Percentiles rank a stretch among this genome's conserved stretches.
phyloP scores from a whole-genome alignment of 2,113 vertebrate genomes.

The Leptobrachium leishanense region DNA sequence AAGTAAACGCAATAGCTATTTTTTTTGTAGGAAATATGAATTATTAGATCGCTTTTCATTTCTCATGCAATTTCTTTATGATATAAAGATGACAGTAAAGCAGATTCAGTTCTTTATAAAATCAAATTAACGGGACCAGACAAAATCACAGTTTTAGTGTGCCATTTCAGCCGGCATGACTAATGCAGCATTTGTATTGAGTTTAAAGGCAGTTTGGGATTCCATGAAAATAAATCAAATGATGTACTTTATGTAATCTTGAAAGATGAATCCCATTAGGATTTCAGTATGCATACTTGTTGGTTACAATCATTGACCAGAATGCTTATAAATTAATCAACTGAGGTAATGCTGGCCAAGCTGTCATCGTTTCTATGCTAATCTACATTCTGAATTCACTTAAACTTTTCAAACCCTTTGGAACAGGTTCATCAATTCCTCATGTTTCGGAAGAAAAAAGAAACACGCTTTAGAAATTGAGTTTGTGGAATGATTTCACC shows the following conservation, averaged over 20 bases:
- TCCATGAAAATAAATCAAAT: conserved; percentile 75
- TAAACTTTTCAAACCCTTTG: conserved; percentile 62
- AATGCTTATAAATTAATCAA: conserved; percentile 74
- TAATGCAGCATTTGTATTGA: conserved; percentile 75
- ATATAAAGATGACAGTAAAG: conserved; percentile 63
- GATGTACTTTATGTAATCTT: conserved; percentile 70
- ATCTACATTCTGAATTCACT: conserved; percentile 70
- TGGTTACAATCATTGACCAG: conserved; percentile 78
- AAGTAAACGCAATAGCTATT: neutral
- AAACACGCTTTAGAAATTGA: conserved; percentile 22
- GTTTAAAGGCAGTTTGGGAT: conserved; percentile 69
- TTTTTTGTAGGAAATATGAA: conserved; percentile 15
- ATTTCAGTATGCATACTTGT: conserved; percentile 66
- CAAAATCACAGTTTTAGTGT: conserved; percentile 69
- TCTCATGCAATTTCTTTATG: conserved; percentile 57
- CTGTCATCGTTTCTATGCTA: conserved; percentile 66
- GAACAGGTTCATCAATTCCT: conserved; percentile 63
- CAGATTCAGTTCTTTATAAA: conserved; percentile 68
- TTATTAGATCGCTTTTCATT: conserved; percentile 52
- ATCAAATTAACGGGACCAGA: conserved; percentile 70
- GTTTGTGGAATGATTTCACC: conserved; percentile 41
- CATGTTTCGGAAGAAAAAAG: conserved; percentile 34
- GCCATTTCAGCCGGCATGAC: conserved; percentile 71
- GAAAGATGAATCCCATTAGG: conserved; percentile 74
- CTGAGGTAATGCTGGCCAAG: conserved; percentile 64